Evolutionary conservation across 1,140 invertebrate genomes (phyloP), one percentile per base, ranked within the genome.

Genomic region (Temnothorax curvispinosus): DNA sequence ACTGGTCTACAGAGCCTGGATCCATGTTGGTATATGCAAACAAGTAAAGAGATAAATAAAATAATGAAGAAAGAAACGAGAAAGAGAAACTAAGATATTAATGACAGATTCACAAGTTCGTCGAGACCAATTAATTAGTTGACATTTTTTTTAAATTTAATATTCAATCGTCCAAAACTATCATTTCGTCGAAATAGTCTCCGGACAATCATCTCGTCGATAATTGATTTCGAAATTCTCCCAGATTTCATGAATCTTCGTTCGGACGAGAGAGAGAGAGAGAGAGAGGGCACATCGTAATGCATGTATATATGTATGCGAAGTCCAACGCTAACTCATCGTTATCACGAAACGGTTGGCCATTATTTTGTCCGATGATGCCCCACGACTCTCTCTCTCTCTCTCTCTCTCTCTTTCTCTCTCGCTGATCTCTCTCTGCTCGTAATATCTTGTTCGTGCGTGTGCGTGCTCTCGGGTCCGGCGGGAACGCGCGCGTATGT

Each of bases 281-380:
- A 67, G 50, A 71, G 54, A 35, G 38, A 47, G 60, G 7, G 60
- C 69, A 60, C 82, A 90, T 64, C 62, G 41, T 86, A 74, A 86
- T 90, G 60, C 77, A 91, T 72, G 75, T 65, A 88, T 81, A 84
- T 78, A 76, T 72, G n/a, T 67, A 78, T 91, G 84, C 88, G 90
- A 89, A 90, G 88, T 88, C 87, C 87, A 90, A 91, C 92, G 92
- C 92, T 94, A 95, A 95, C 93, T 95, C 93, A 94, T 94, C 93
- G 93, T 95, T 94, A 95, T 95, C 94, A 90, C 88, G 93, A 93
- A 93, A 93, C 91, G 87, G 86, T 92, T 88, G 89, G 84, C 92
- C 92, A 93, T 94, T 94, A 94, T 94, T 94, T 94, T 90, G 77
- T 90, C 67, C 91, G 89, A 92, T 93, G 92, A 94, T 93, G 91